These are phyloP conservation scores for Ascaphus truei DNA, from an alignment of 2,113 vertebrate genomes.

Conservation along the genomic window DNA sequence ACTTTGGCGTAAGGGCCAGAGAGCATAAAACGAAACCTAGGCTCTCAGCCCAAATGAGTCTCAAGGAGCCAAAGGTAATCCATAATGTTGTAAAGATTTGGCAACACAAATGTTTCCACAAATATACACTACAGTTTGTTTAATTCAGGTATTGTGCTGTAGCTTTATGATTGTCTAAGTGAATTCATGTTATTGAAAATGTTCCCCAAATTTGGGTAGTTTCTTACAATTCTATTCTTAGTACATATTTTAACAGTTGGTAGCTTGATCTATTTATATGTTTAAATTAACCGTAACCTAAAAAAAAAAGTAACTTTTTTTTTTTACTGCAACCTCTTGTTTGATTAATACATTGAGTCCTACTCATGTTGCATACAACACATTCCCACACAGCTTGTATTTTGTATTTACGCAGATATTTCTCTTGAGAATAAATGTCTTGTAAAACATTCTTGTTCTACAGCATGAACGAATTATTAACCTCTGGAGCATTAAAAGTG, in stretches of 20 bases:
- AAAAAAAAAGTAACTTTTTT: not conserved
- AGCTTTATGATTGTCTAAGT: not conserved
- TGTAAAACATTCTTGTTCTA: conserved; percentile 76
- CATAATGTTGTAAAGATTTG: conserved; percentile 1
- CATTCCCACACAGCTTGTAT: conserved; percentile 67
- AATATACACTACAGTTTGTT: not conserved
- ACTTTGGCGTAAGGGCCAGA: not conserved
- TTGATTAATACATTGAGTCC: conserved; percentile 57
- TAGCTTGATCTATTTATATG: not conserved
- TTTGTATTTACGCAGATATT: conserved; percentile 74
- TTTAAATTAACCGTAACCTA: not conserved
- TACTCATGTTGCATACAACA: conserved; percentile 58
- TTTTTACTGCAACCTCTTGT: conserved; percentile 44
- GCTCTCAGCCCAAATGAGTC: not conserved
- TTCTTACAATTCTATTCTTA: too few species aligned
- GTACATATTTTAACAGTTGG: not conserved
- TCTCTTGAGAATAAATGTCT: conserved; percentile 73
- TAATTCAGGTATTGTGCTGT: not conserved
- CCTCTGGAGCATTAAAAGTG: conserved; percentile 69
- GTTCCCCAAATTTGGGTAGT: too few species aligned
- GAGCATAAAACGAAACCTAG: not conserved
- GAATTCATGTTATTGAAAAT: too few species aligned
- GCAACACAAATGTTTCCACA: not conserved
- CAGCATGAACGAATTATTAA: conserved; percentile 73
- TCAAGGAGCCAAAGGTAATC: not conserved